Evolutionary conservation across 1,140 invertebrate species (phyloP), one percentile per base, ranked within the genome.

Genomic region (Drosophila pseudoobscura): DNA sequence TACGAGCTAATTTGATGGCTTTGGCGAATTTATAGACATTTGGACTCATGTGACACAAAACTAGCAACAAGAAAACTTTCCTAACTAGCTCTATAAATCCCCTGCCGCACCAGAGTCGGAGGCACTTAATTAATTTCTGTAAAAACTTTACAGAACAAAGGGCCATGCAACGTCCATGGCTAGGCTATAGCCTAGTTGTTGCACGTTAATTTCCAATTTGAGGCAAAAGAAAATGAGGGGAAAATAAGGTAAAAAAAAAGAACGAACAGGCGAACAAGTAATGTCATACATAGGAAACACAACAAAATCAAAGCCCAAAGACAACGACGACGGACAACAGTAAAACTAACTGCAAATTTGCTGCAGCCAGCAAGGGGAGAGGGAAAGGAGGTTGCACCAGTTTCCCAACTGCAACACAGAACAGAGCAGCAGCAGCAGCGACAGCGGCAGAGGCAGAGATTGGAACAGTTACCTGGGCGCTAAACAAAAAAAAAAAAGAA

Each of bases 141-240:
- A 88, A 78, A 85, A 87, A 82, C 75, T 87, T 88, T 82, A 87
- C 11, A 88, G 82, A 88, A 87, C 82, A 87, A 88, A 88, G 78
- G 83, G 78, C 78, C 63, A 62, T 76, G 35, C 35, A 39, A 39
- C 35, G 35, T 13, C 35, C 35, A 39, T 39, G 24, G 24, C 20
- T 79, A 78, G 35, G 35, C 35, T 79, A 78, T 80, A 80, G 78
- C 68, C 78, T 68, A 82, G 73, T 78, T 80, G 54, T 71, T 39
- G 80, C 79, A 82, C 80, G 80, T 83, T 83, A 83, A 85, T 85
- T 85, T 85, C 80, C 80, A 85, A 85, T 85, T 85, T 78, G 58
- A 75, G 51, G 73, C 82, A 85, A 75, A 56, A 51, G 50, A 66
- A 84, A 50, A 57, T 35, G 22, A 44, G 65, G 41, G 47, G 22